Conservation (phyloP, 1,140 invertebrate species). For the Musca vetustissima region DNA sequence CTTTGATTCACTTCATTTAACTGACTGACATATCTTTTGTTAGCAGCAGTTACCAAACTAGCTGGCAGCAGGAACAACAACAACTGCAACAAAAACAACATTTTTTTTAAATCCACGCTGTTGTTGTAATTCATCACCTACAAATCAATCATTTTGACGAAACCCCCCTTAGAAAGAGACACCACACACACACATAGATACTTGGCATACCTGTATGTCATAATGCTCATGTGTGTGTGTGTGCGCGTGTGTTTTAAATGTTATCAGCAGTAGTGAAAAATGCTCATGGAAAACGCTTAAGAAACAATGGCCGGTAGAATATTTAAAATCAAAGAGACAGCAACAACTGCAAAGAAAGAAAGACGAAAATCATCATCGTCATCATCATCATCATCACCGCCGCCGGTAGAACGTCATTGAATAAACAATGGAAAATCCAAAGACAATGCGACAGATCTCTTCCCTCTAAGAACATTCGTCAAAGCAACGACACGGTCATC, state of each 20-base stretch:
- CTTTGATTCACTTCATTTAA: too few species aligned
- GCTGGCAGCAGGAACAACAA: neutral
- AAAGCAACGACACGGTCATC: too few species aligned
- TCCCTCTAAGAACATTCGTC: too few species aligned
- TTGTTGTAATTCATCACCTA: conserved; percentile 56
- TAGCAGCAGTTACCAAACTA: neutral
- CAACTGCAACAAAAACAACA: neutral
- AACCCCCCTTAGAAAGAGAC: conserved; percentile 25
- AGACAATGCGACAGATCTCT: too few species aligned
- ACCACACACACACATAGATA: neutral
- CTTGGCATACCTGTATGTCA: too few species aligned
- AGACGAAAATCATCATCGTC: conserved; percentile 9
- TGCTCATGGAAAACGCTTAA: too few species aligned
- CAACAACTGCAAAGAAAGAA: neutral
- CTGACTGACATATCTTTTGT: conserved; percentile 4
- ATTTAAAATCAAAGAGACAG: neutral
- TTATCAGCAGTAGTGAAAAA: too few species aligned
- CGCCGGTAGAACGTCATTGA: neutral
- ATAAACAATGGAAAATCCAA: conserved; percentile 29
- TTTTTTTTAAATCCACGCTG: conserved; percentile 24
- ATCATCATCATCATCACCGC: neutral
- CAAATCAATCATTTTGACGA: conserved; percentile 56
- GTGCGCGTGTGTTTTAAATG: too few species aligned
- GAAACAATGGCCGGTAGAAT: too few species aligned
- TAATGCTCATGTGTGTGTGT: too few species aligned